Evolutionary conservation across 2,888 invertebrate species (phyloP).

Genomic region (Adelphocoris suturalis): DNA sequence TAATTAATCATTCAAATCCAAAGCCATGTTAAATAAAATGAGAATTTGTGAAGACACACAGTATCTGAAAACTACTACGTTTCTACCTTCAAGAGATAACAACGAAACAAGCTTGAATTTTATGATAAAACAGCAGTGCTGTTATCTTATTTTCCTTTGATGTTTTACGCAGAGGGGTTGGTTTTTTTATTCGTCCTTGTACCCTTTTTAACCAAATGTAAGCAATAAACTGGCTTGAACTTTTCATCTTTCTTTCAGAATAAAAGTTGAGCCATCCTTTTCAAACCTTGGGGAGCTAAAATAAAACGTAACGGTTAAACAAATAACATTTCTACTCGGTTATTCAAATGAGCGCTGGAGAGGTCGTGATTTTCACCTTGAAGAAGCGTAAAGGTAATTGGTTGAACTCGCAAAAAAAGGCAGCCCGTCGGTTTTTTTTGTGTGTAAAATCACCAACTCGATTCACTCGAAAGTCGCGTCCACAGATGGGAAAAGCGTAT

Average conservation of each 20-base stretch:
- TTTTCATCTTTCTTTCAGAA: slow-evolving; percentile 32
- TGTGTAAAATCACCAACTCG: slow-evolving; percentile 3
- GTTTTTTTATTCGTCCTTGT: not conserved
- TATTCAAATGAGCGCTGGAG: slow-evolving; percentile 22
- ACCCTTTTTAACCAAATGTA: slow-evolving; percentile 24
- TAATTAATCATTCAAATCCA: too few relatives aligned
- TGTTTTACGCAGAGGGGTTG: not conserved
- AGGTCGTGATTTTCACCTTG: slow-evolving; percentile 36
- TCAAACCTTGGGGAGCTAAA: not conserved
- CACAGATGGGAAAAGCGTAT: not conserved
- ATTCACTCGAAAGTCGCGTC: not conserved
- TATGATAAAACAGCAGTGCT: too few relatives aligned
- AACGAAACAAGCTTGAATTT: too few relatives aligned
- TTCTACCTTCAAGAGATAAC: too few relatives aligned
- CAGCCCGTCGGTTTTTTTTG: not conserved
- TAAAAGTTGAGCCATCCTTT: slow-evolving; percentile 39
- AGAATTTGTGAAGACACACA: too few relatives aligned
- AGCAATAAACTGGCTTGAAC: slow-evolving; percentile 38
- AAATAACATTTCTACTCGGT: slow-evolving; percentile 26
- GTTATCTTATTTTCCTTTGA: not conserved
- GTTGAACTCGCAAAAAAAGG: slow-evolving; percentile 4
- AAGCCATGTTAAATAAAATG: too few relatives aligned
- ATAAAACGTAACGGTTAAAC: slow-evolving; percentile 5
- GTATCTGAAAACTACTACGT: too few relatives aligned
- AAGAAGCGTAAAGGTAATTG: slow-evolving; percentile 23